These are phyloP conservation scores for Tipula helvola DNA, from an alignment of 2,888 invertebrate genomes.

Conservation along the genomic window DNA sequence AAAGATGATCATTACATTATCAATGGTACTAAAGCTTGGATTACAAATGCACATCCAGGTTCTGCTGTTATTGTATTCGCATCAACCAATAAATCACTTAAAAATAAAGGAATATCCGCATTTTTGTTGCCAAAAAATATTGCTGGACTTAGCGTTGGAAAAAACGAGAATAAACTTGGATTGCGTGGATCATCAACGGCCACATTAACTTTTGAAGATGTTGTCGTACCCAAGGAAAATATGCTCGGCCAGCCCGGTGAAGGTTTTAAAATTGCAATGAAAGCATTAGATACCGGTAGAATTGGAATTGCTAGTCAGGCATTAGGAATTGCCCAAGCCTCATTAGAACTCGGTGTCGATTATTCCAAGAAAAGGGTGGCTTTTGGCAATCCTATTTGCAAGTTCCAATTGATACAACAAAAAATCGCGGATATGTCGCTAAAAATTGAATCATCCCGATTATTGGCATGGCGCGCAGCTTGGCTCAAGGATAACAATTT, in stretches of 20 bases:
- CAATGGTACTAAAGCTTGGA: slow-evolving; percentile 91
- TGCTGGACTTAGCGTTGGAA: slow-evolving; percentile 72
- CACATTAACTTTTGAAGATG: slow-evolving; percentile 86
- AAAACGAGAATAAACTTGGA: slow-evolving; percentile 91
- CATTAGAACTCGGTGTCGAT: slow-evolving; percentile 80
- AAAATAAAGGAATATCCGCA: slow-evolving; percentile 74
- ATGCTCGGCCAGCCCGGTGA: slow-evolving; percentile 70
- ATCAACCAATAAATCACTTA: slow-evolving; percentile 71
- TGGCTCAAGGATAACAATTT: slow-evolving; percentile 74
- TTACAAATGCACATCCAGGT: slow-evolving; percentile 85
- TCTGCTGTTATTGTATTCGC: slow-evolving; percentile 76
- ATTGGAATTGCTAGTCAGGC: slow-evolving; percentile 91
- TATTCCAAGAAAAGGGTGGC: slow-evolving; percentile 82
- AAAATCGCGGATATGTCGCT: slow-evolving; percentile 89
- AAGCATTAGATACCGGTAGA: slow-evolving; percentile 76
- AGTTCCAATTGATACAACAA: slow-evolving; percentile 80
- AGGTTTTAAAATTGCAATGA: slow-evolving; percentile 97
- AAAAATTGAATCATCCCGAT: slow-evolving; percentile 66
- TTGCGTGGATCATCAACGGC: slow-evolving; percentile 76
- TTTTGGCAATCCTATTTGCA: slow-evolving; percentile 77
- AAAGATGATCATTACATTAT: slow-evolving; percentile 58
- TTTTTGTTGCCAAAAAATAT: slow-evolving; percentile 75
- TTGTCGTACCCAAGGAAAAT: slow-evolving; percentile 66
- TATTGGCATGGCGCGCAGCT: slow-evolving; percentile 87
- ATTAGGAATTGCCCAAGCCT: slow-evolving; percentile 86